Base-by-base conservation (phyloP, 1,140 invertebrate genomes). In the Steinernema khuongi region DNA sequence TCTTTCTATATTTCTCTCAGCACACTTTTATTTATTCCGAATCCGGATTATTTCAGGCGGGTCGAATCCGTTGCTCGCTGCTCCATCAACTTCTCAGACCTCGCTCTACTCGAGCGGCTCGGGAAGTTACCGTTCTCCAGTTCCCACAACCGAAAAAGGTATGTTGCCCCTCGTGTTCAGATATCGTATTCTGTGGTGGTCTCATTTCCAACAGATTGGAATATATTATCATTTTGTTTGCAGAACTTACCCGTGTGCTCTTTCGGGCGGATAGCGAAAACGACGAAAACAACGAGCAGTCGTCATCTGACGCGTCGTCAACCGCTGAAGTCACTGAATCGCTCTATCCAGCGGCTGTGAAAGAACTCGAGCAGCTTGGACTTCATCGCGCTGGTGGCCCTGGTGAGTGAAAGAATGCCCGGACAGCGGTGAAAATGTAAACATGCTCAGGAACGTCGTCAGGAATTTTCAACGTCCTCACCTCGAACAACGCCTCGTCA, bases 401-500 rank as follows among this genome's bases (percentile, higher is more conserved):
- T 60, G 50, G 50, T 60, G 26, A 60, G 50, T 22, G 11, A 17
- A 60, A 41, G 36, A 41, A n/a, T 7, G 14, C 4, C 50, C 50
- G 26, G 19, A 14, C 26, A 22, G 26, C 22, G 11, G 2, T 7
- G 22, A 22, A 60, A 60, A n/a, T 60, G 14, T 60, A 14, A 4
- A 22, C 4, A 22, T 41, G 7, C 26, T 60, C 22, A 60, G 50
- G 50, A 26, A 11, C 11, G 22, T 17, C 50, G 4, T 14, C 50
- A 22, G 50, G 50, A 22, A 60, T 60, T 26, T 60, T 60, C 50
- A 60, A 60, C 50, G 50, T 60, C 50, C 22, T 60, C 4, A 60
- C 50, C 11, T 73, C 72, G 14, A 68, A 43, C 19, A 73, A 73
- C 67, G 66, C 72, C 14, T 19, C 31, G 30, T 33, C 50, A 2